Conservation (phyloP, 2,888 invertebrate genomes). For the Epistrophe eligans region DNA sequence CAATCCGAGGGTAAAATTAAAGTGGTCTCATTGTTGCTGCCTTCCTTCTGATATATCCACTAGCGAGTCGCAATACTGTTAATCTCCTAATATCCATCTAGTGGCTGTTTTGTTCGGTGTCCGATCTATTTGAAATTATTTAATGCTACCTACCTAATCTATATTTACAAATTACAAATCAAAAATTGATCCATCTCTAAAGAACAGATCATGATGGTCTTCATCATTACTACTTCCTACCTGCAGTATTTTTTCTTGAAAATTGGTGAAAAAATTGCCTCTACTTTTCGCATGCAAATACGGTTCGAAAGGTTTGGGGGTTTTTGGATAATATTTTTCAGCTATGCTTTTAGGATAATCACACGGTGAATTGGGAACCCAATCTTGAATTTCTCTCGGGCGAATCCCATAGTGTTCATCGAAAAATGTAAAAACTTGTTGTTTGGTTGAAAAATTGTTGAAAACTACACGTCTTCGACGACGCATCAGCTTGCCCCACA, state of each 20-base stretch:
- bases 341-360: conserved; percentile 73
- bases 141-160: no score
- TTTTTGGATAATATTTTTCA: conserved; percentile 31
- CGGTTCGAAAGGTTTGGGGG: conserved; percentile 12
- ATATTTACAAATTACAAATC: conserved; percentile 38
- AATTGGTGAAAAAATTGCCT: conserved; percentile 81
- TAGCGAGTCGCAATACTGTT: no score
- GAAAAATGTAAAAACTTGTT: conserved; percentile 89
- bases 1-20: no score
- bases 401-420: conserved; percentile 85
- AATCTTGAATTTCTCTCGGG: conserved; percentile 77
- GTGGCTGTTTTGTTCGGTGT: no score
- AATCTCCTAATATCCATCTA: no score
- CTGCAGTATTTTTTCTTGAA: conserved; percentile 73
- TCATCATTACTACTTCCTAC: not conserved
- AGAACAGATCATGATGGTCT: conserved; percentile 56
- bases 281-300: conserved; percentile 77
- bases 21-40: no score
- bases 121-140: no score
- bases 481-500: conserved; percentile 93
- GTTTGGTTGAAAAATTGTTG: conserved; percentile 89
- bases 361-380: conserved; percentile 76
- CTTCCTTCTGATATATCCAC: no score
- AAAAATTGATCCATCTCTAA: conserved; percentile 65
- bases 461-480: conserved; percentile 90